phyloP scores from a whole-genome alignment of 2,888 invertebrate genomes.

The Mesoligia furuncula region DNA sequence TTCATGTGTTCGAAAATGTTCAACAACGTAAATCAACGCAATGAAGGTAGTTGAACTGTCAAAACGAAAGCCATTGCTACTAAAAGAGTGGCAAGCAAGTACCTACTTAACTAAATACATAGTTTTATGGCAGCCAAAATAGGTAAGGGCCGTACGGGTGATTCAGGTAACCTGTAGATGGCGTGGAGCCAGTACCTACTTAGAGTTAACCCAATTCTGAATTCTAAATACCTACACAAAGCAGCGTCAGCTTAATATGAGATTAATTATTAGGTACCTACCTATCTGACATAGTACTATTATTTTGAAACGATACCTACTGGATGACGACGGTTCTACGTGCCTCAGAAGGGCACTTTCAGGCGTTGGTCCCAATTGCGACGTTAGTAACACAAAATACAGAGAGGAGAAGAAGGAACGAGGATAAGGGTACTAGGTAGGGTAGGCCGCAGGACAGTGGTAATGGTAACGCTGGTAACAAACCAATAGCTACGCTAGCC shows the following conservation, averaged over 20 bases:
- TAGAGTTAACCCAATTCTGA: not conserved
- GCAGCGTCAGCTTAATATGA: not conserved
- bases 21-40: too few species aligned
- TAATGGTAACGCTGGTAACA: not conserved
- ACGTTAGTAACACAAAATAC: too few species aligned
- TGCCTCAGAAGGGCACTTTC: not conserved
- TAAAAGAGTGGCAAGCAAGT: not conserved
- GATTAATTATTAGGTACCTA: not conserved
- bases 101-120: not conserved
- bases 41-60: too few species aligned
- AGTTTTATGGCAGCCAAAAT: not conserved
- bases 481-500: not conserved
- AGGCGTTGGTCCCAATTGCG: not conserved
- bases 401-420: too few species aligned
- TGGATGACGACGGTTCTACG: not conserved
- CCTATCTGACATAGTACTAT: not conserved
- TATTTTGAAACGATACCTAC: not conserved
- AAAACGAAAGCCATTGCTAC: too few species aligned
- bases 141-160: not conserved
- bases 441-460: not conserved
- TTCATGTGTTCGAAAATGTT: too few species aligned
- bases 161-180: not conserved
- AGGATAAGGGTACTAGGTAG: too few species aligned
- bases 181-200: not conserved
- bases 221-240: not conserved